Evolutionary conservation across 2,888 invertebrate genomes (phyloP), one percentile per base, ranked within the genome.

Genomic region (Frankliniella fusca): DNA sequence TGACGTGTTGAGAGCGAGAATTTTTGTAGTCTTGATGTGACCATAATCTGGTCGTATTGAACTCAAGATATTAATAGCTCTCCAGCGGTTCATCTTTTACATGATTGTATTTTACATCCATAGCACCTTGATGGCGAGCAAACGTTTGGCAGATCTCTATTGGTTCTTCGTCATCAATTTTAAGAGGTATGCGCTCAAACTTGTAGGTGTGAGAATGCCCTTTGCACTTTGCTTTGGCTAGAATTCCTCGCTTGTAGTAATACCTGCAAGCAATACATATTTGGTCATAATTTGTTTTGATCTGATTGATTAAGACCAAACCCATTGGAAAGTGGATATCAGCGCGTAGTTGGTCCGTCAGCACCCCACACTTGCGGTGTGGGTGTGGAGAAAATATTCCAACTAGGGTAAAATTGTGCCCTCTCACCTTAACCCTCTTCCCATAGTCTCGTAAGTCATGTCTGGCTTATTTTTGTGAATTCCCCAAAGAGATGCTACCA

Each of bases 391-490:
- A 61, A 61, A 61, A 18, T 61, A 61, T 18, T 20, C 5, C 61
- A 15, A 61, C 7, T 18, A 61, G 7, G 61, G 61, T 20, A 15
- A 11, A 61, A 5, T 38, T 38, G 38, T 5, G 38, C 38, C 38
- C 38, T 54, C 83, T 83, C 87, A 92, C 92, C 99, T 94, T 86
- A 99, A 91, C 83, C 99, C 99, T 84, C 99, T 92, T 61, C 99
- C 99, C 99, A 99, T 99, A 83, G 99, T 99, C 91, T 99, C 99
- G 90, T 99, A 99, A 90, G 99, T 99, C 99, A 99, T 99, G 89
- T 99, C 98, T 3, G 99, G 99, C 90, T 99, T 99, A 90, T 99
- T 99, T 91, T 99, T 99, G 91, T 99, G 99, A 89, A 97, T 92
- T 82, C 99, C 99, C 99, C 99, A 99, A 80, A 99, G 92, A 85